These are phyloP conservation scores for Oligia strigilis DNA, from an alignment of 2,888 invertebrate species.

Conservation along the genomic window DNA sequence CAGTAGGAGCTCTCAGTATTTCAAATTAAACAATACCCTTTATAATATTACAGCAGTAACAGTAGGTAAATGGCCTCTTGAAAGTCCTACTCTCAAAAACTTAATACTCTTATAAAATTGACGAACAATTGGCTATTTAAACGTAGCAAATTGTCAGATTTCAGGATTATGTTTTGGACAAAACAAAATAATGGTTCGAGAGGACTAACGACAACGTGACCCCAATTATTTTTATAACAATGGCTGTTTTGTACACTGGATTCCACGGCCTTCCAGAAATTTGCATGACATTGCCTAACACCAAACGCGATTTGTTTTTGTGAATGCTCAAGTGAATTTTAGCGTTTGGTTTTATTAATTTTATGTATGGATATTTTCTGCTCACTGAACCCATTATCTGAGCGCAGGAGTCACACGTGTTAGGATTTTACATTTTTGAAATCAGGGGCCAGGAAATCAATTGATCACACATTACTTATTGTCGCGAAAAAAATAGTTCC, in stretches of 20 bases:
- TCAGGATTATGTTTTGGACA: slow-evolving; percentile 65
- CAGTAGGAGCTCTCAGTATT: slow-evolving; percentile 18
- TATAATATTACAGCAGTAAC: slow-evolving; percentile 40
- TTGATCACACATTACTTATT: slow-evolving; percentile 21
- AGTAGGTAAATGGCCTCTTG: slow-evolving; percentile 31
- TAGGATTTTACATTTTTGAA: background rate
- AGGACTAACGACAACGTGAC: slow-evolving; percentile 80
- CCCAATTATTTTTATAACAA: slow-evolving; percentile 88
- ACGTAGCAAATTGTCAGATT: slow-evolving; percentile 64
- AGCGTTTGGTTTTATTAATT: slow-evolving; percentile 73
- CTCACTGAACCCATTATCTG: slow-evolving; percentile 56
- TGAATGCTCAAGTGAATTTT: slow-evolving; percentile 77
- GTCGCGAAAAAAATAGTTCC: slow-evolving; percentile 20
- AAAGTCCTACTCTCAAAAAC: slow-evolving; percentile 50
- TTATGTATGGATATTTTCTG: slow-evolving; percentile 76
- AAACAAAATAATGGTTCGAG: slow-evolving; percentile 73
- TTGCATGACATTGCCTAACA: slow-evolving; percentile 85
- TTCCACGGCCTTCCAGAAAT: slow-evolving; percentile 79
- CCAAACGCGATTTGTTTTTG: slow-evolving; percentile 83
- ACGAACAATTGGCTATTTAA: slow-evolving; percentile 60
- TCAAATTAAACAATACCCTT: slow-evolving; percentile 51
- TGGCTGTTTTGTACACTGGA: slow-evolving; percentile 81
- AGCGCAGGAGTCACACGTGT: slow-evolving; percentile 3
- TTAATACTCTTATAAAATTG: slow-evolving; percentile 63
- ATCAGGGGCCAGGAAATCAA: slow-evolving; percentile 2